Evolutionary conservation across 2,888 invertebrate genomes (phyloP).

Genomic region (Drosophila suboccidentalis): DNA sequence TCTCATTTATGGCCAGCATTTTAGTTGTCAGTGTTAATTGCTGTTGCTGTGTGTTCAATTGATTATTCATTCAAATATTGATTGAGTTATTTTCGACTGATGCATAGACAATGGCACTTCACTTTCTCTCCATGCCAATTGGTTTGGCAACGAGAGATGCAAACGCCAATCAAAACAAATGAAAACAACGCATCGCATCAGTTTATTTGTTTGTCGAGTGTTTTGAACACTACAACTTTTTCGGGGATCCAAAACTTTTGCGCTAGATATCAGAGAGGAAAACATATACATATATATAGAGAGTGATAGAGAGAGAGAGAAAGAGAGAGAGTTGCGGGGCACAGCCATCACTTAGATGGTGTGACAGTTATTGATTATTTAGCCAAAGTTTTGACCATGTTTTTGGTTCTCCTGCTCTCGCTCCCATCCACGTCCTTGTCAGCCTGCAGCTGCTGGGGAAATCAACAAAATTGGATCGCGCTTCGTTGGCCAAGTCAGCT

Average conservation of each 20-base stretch:
- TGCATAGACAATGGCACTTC: slow-evolving; percentile 42
- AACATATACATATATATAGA: neutral
- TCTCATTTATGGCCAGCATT: neutral
- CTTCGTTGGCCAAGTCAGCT: slow-evolving; percentile 38
- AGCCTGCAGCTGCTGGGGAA: slow-evolving; percentile 54
- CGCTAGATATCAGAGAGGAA: neutral
- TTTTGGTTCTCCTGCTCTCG: neutral
- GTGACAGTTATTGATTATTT: slow-evolving; percentile 77
- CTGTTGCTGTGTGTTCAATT: slow-evolving; percentile 37
- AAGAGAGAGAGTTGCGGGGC: neutral
- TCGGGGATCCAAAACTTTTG: slow-evolving; percentile 37
- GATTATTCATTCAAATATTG: slow-evolving; percentile 60
- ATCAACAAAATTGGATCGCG: slow-evolving; percentile 65
- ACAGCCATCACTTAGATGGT: slow-evolving; percentile 28
- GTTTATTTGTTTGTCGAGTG: slow-evolving; percentile 52
- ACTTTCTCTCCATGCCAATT: slow-evolving; percentile 33
- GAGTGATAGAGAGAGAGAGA: neutral
- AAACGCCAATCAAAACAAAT: slow-evolving; percentile 68
- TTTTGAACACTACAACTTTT: slow-evolving; percentile 59
- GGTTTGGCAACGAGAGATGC: slow-evolving; percentile 32
- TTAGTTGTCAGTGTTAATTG: slow-evolving; percentile 13
- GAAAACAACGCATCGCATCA: slow-evolving; percentile 55
- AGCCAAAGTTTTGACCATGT: slow-evolving; percentile 34
- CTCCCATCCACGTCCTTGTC: neutral
- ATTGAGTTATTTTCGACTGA: slow-evolving; percentile 50